phyloP scores from a whole-genome alignment of 2,113 vertebrate genomes.

The Thryonomys swinderianus region DNA sequence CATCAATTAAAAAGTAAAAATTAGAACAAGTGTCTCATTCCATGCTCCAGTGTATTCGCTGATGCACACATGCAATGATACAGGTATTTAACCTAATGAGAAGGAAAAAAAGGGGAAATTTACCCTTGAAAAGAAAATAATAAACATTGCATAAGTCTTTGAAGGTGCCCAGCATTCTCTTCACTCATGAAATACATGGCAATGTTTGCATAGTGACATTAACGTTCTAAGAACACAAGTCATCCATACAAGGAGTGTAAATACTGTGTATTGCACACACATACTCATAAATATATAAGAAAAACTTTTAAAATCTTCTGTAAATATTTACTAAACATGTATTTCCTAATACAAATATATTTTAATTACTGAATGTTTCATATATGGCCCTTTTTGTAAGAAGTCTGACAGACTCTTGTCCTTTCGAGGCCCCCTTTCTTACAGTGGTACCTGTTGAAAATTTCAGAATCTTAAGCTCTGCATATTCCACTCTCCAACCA shows the following conservation, averaged over 20 bases:
- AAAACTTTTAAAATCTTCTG: not conserved
- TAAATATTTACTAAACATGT: conserved; percentile 33
- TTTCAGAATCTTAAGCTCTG: not conserved
- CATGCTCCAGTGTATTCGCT: not conserved
- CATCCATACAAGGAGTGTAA: not conserved
- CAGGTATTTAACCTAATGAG: not conserved
- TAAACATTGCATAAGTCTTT: conserved; percentile 14
- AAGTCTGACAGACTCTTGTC: not conserved
- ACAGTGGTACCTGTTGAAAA: not conserved
- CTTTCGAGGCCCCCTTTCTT: not conserved
- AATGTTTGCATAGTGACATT: conserved; percentile 42
- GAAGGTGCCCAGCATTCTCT: not conserved
- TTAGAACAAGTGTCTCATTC: not conserved
- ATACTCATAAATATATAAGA: not conserved
- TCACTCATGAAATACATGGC: not conserved
- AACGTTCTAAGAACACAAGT: conserved; percentile 43
- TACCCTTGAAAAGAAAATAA: conserved; percentile 9
- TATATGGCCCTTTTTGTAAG: not conserved
- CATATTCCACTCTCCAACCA: not conserved
- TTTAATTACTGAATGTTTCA: not conserved
- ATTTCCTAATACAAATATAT: not conserved
- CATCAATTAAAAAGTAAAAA: conserved; percentile 19
- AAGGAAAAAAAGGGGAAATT: not conserved
- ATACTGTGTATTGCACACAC: not conserved
- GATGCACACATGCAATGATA: not conserved